Conservation (phyloP, 2,113 vertebrate genomes). For the chimpanzee (Pan troglodytes) region DNA sequence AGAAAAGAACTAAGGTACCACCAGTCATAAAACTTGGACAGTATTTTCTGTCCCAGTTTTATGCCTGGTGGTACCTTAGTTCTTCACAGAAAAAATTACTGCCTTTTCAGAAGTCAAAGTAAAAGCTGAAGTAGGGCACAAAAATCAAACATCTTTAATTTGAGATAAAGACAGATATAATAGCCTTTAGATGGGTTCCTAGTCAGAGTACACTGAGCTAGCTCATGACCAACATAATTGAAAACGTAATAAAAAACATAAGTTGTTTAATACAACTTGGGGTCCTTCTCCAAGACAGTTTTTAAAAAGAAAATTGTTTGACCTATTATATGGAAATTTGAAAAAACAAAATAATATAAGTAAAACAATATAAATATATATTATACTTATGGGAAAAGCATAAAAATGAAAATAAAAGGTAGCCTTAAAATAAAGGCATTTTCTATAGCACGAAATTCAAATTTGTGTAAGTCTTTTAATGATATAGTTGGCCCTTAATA, state of each 20-base stretch:
- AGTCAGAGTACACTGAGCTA: not conserved
- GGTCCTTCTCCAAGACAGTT: not conserved
- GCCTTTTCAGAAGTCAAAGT: not conserved
- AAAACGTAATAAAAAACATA: not conserved
- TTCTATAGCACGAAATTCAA: not conserved
- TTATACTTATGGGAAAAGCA: not conserved
- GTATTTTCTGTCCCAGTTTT: not conserved
- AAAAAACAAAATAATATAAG: not conserved
- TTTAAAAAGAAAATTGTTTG: not conserved
- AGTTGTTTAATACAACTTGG: not conserved
- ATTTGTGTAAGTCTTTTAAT: not conserved
- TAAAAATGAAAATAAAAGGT: conserved; percentile 12
- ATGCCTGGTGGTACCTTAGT: too few species aligned
- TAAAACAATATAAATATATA: not conserved
- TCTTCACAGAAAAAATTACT: not conserved
- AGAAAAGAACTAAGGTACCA: not conserved
- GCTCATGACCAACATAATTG: not conserved
- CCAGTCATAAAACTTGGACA: not conserved
- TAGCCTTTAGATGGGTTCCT: not conserved
- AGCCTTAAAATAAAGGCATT: not conserved
- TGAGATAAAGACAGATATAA: not conserved
- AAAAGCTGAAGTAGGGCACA: not conserved
- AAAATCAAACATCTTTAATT: not conserved
- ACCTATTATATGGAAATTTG: not conserved
- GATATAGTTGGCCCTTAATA: not conserved